These are phyloP conservation scores for Heterodera filipjevi DNA, from an alignment of 2,888 invertebrate species.

Conservation along the genomic window DNA sequence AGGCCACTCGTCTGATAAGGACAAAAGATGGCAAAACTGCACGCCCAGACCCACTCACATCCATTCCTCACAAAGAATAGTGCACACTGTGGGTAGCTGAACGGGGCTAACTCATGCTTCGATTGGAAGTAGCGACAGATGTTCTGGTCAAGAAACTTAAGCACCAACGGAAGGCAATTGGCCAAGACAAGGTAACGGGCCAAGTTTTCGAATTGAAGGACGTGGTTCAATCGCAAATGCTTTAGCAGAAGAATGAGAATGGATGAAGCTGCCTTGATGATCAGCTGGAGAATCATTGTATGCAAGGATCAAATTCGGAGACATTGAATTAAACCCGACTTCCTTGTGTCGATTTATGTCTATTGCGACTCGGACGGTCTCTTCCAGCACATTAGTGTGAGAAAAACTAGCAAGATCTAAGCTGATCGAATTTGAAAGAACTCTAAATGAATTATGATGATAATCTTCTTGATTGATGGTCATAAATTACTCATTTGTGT, in stretches of 20 bases:
- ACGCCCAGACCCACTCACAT: slow-evolving; percentile 36
- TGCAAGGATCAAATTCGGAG: neutral
- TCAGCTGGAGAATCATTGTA: slow-evolving; percentile 76
- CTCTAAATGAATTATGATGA: slow-evolving; percentile 22
- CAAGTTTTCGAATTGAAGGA: slow-evolving; percentile 99
- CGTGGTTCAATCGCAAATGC: slow-evolving; percentile 94
- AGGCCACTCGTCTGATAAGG: slow-evolving; percentile 58
- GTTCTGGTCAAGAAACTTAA: slow-evolving; percentile 98
- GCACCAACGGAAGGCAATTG: slow-evolving; percentile 94
- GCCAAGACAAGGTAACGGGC: slow-evolving; percentile 93
- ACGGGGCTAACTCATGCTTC: slow-evolving; percentile 74
- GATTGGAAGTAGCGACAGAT: slow-evolving; percentile 91
- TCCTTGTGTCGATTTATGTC: slow-evolving; percentile 94
- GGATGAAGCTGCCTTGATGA: slow-evolving; percentile 91
- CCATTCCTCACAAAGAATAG: slow-evolving; percentile 59
- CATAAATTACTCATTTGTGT: slow-evolving; percentile 51
- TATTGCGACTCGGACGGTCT: slow-evolving; percentile 75
- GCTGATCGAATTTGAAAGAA: slow-evolving; percentile 63
- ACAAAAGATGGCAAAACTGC: neutral
- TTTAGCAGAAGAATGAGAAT: slow-evolving; percentile 88
- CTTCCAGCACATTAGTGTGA: slow-evolving; percentile 53
- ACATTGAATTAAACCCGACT: slow-evolving; percentile 34
- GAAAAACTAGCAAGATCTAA: slow-evolving; percentile 51
- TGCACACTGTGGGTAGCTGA: slow-evolving; percentile 59
- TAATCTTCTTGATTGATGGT: no score